Base-by-base conservation (phyloP, 2,113 vertebrate genomes). In the Apteryx owenii region DNA sequence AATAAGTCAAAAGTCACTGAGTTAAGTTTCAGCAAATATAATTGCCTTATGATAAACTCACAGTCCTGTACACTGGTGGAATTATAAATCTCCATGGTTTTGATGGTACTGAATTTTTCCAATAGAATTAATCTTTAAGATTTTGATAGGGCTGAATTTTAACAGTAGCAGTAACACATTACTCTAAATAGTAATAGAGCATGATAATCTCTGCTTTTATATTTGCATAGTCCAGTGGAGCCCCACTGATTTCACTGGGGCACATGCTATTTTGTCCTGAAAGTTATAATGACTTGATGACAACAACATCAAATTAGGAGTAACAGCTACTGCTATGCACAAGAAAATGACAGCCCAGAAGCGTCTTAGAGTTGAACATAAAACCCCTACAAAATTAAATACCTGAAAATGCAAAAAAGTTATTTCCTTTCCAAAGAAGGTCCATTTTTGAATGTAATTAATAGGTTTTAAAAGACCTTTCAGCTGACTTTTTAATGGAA, bases 251-350 rank as follows among this genome's bases (percentile, higher is more conserved):
- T 51, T 61, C 31, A 36, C 29, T 33, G 53, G 23, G 51, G 51
- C 15, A 38, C 7, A 2, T 25, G 16, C 9, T 28, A 22, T 28
- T 42, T 72, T 42, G 22, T 42, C 69, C 13, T 22, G 3, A n/a
- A 72, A 72, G 29, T 42, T 22, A 42, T 8, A 23, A 22, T 33
- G 56, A 62, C 36, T 72, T 62, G 68, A 36, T 42, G 68, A n/a
- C n/a, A 44, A 66, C 36, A 44, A 21, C 16, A 4, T 20, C 28
- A 58, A 22, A 68, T 36, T 10, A 53, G 70, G 38, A 54, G 23
- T 10, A 54, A 40, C 5, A 19, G 7, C 69, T 71, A 11, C 12
- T 1, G 22, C 56, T 33, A 1, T 10, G 7, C 23, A 11, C 0
- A 3, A 40, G 81, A 61, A 26, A 33, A 50, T 3, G 20, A 16